These are phyloP conservation scores for Anguilla japonica DNA, from an alignment of 2,113 vertebrate species.

Conservation along the genomic window DNA sequence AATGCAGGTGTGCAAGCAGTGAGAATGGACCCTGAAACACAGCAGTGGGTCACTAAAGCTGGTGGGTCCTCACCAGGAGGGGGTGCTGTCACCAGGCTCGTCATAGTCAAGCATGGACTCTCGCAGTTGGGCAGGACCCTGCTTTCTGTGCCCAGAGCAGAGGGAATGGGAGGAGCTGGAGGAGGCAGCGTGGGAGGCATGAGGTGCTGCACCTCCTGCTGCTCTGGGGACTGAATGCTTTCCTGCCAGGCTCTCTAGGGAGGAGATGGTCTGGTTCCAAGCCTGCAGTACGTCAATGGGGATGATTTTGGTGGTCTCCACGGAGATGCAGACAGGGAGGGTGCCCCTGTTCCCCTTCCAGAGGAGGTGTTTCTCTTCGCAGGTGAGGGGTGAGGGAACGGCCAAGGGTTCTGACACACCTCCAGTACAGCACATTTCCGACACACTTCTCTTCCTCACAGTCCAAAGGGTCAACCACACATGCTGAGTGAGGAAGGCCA, in stretches of 20 bases:
- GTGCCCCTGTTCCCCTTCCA: slow-evolving; percentile 85
- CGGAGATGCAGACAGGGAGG: slow-evolving; percentile 83
- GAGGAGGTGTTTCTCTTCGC: slow-evolving; percentile 81
- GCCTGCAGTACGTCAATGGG: slow-evolving; percentile 89
- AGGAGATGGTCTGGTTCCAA: slow-evolving; percentile 97
- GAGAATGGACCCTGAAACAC: background rate
- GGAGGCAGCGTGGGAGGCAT: slow-evolving; percentile 68
- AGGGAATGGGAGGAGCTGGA: slow-evolving; percentile 42
- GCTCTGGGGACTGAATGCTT: slow-evolving; percentile 55
- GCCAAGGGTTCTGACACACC: slow-evolving; percentile 73
- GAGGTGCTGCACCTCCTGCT: slow-evolving; percentile 83
- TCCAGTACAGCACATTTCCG: slow-evolving; percentile 74
- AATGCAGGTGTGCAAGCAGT: background rate
- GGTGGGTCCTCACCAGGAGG: slow-evolving; percentile 61
- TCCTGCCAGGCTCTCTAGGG: slow-evolving; percentile 85
- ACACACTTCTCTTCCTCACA: slow-evolving; percentile 75
- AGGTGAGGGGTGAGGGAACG: slow-evolving; percentile 71
- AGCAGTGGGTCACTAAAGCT: slow-evolving; percentile 56
- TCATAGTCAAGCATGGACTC: slow-evolving; percentile 73
- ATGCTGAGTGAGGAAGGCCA: too few relatives aligned
- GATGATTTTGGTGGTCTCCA: slow-evolving; percentile 94
- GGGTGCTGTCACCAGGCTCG: slow-evolving; percentile 65
- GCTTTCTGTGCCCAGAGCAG: slow-evolving; percentile 50
- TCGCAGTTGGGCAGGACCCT: slow-evolving; percentile 69
- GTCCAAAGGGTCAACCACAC: slow-evolving; percentile 74